Conservation (phyloP, 2,888 invertebrate genomes). For the Epirrhoe alternata region DNA sequence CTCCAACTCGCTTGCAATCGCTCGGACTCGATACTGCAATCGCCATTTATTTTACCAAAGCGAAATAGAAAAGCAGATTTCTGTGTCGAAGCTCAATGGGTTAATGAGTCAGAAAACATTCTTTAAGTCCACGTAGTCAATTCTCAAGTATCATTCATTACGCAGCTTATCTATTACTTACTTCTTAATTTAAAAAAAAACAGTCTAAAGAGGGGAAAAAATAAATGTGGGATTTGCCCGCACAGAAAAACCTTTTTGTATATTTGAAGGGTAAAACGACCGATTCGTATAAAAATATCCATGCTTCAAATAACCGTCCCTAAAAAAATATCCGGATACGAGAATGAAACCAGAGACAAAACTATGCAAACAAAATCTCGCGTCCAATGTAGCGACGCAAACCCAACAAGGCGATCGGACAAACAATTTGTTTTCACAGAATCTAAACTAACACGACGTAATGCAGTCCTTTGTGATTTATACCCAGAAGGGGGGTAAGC, state of each 20-base stretch:
- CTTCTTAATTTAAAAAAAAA: no score
- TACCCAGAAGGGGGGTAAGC: slow-evolving; percentile 35
- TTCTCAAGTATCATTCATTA: no score
- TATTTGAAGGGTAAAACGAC: neutral
- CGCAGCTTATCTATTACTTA: no score
- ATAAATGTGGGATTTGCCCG: neutral
- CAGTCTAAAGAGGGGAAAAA: neutral
- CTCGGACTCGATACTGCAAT: slow-evolving; percentile 38
- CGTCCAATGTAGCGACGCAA: slow-evolving; percentile 32
- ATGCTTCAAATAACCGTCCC: slow-evolving; percentile 1
- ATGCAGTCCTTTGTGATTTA: slow-evolving; percentile 53
- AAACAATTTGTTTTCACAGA: slow-evolving; percentile 41
- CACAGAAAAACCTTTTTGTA: neutral
- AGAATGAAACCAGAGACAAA: slow-evolving; percentile 23
- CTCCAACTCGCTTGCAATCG: slow-evolving; percentile 34
- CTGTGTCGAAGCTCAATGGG: slow-evolving; percentile 51
- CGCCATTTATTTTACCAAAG: slow-evolving; percentile 44
- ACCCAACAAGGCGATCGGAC: slow-evolving; percentile 33
- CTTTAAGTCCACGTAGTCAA: neutral
- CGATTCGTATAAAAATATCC: neutral
- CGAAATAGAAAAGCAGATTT: slow-evolving; percentile 52
- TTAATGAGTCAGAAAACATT: slow-evolving; percentile 46
- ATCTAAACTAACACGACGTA: slow-evolving; percentile 45
- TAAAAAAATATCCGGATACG: slow-evolving; percentile 6
- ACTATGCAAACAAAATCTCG: slow-evolving; percentile 34